Evolutionary conservation across 2,888 invertebrate genomes (phyloP), one percentile per base, ranked within the genome.

Genomic region (Thymelicus sylvestris): DNA sequence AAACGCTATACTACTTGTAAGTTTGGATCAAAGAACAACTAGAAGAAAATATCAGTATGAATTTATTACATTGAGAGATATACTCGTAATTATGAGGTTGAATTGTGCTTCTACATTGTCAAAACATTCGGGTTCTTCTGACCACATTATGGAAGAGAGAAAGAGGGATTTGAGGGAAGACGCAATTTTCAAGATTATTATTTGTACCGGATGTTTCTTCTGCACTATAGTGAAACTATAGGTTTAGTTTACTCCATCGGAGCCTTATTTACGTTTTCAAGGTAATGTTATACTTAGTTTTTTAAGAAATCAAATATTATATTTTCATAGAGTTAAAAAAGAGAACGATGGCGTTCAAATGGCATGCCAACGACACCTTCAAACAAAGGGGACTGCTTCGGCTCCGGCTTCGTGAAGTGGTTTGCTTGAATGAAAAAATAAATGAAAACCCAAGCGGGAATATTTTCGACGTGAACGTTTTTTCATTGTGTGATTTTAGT

Each of bases 301-400:
- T 50, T 15, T 15, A 6, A 6, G 10, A 7, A 15, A 50, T 50
- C 6, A 50, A 50, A 50, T 50, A 15, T 50, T 50, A n/a, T 19
- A 19, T 52, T 52, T 52, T 52, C 19, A 10, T 52, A 52, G 19
- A 19, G 8, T 52, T 19, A 19, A 52, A 52, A 52, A 52, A 6
- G 31, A 19, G 19, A 19, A 10, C 52, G 52, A 24, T 52, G 19
- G 19, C 52, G 52, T 52, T 52, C 52, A 52, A 52, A 52, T 52
- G 52, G 19, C 19, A 52, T 52, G 52, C 52, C 52, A 52, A 52
- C 52, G 52, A 52, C 52, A 52, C 52, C 52, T 52, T 52, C 52
- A 52, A 52, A 52, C 52, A 52, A 52, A 52, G 13, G 52, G 52
- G 19, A 52, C 31, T 3, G 31, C 31, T 31, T 31, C 31, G 31